These are phyloP conservation scores for Scaptomyza caliginosa DNA, from an alignment of 2,888 invertebrate genomes.

Conservation along the genomic window DNA sequence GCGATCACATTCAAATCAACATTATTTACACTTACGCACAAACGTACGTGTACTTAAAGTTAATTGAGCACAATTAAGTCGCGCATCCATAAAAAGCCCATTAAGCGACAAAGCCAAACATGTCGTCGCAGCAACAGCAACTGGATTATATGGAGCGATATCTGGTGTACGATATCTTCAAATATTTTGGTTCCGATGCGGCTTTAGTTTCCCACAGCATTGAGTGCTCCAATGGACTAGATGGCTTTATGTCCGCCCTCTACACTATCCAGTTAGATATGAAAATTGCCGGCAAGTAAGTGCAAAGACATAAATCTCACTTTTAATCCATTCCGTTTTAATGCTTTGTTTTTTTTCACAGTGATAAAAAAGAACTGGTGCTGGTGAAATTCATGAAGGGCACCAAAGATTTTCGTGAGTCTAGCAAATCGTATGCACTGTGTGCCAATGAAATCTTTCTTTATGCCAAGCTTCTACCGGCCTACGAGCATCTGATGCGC, in stretches of 20 bases:
- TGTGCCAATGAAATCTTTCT: conserved; percentile 82
- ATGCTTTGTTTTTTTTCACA: background rate
- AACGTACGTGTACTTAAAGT: conserved; percentile 17
- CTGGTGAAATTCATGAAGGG: conserved; percentile 83
- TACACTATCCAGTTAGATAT: conserved; percentile 72
- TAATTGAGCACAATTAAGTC: conserved; percentile 30
- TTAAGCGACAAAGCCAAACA: conserved; percentile 5
- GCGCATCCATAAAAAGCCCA: background rate
- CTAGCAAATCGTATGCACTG: conserved; percentile 79
- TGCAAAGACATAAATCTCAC: background rate
- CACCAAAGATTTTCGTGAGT: conserved; percentile 73
- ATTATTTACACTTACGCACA: background rate
- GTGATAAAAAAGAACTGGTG: conserved; percentile 53
- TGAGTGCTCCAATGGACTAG: conserved; percentile 75
- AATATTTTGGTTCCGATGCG: conserved; percentile 63
- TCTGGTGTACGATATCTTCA: conserved; percentile 73
- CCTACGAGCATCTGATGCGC: conserved; percentile 72
- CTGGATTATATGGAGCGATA: conserved; percentile 71
- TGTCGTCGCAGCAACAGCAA: conserved; percentile 56
- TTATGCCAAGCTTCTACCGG: conserved; percentile 79
- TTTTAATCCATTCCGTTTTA: background rate
- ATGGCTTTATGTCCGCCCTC: conserved; percentile 83
- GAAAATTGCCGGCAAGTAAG: conserved; percentile 49
- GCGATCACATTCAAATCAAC: conserved; percentile 4
- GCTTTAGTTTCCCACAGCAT: conserved; percentile 56